These are phyloP conservation scores for Taeniopygia guttata DNA, from an alignment of 2,797 vertebrate species.

Conservation along the genomic window DNA sequence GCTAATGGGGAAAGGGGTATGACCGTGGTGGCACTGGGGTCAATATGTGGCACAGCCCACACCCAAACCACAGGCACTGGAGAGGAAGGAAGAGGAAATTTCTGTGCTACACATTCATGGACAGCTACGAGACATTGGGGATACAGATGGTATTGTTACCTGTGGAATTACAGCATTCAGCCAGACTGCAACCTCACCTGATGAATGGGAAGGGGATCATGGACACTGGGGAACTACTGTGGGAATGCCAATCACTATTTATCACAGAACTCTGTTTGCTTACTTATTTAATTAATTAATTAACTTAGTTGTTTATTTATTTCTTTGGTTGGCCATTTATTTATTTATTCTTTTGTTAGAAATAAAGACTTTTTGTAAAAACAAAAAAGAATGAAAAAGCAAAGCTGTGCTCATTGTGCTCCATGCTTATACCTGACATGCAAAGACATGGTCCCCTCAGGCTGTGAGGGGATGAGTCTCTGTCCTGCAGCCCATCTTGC, in stretches of 20 bases:
- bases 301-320: not conserved
- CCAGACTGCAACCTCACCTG: not conserved
- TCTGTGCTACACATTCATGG: rapidly evolving
- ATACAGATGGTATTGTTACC: rapidly evolving
- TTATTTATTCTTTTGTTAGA: not conserved
- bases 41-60: not conserved
- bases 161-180: rapidly evolving
- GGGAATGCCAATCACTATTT: rapidly evolving
- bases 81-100: not conserved
- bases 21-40: rapidly evolving
- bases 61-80: rapidly evolving
- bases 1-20: rapidly evolving
- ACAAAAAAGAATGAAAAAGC: not conserved
- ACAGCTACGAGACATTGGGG: rapidly evolving
- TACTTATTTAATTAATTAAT: not conserved
- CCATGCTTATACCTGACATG: not conserved
- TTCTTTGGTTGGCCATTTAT: not conserved
- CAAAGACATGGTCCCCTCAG: not conserved
- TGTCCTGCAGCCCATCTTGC: not conserved
- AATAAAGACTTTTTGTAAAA: not conserved
- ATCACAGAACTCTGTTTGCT: not conserved
- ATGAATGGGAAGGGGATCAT: not conserved
- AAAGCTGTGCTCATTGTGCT: not conserved
- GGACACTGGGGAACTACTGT: not conserved
- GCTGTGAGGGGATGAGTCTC: not conserved